phyloP scores from a whole-genome alignment of 2,113 vertebrate species.

The Mormoops blainvillei region DNA sequence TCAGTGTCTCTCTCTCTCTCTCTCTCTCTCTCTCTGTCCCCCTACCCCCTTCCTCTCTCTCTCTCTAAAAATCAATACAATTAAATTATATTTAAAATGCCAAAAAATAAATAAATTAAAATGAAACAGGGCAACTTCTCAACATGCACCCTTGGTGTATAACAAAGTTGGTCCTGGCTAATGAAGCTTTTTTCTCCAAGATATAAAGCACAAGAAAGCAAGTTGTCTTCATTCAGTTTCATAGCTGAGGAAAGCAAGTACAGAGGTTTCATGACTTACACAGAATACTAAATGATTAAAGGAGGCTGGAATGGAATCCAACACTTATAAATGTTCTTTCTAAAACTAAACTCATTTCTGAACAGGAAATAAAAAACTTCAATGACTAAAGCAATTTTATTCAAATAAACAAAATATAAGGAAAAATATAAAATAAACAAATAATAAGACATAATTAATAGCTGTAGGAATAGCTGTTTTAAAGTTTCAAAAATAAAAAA shows the following conservation, averaged over 20 bases:
- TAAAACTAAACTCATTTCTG: background rate
- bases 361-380: background rate
- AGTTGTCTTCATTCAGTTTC: background rate
- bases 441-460: background rate
- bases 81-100: no score
- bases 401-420: background rate
- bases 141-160: background rate
- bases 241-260: background rate
- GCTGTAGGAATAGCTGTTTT: background rate
- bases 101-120: no score
- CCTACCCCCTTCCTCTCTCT: no score
- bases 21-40: no score
- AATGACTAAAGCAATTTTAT: background rate
- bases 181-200: background rate
- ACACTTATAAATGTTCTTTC: background rate
- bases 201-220: background rate
- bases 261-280: background rate
- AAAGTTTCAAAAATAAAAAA: background rate
- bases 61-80: no score
- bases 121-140: constrained; percentile 2
- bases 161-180: background rate
- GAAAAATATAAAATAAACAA: background rate
- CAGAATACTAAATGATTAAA: background rate
- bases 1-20: no score
- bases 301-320: background rate